Evolutionary conservation across 2,797 vertebrate genomes (phyloP).

Genomic region (Diplodus puntazzo): DNA sequence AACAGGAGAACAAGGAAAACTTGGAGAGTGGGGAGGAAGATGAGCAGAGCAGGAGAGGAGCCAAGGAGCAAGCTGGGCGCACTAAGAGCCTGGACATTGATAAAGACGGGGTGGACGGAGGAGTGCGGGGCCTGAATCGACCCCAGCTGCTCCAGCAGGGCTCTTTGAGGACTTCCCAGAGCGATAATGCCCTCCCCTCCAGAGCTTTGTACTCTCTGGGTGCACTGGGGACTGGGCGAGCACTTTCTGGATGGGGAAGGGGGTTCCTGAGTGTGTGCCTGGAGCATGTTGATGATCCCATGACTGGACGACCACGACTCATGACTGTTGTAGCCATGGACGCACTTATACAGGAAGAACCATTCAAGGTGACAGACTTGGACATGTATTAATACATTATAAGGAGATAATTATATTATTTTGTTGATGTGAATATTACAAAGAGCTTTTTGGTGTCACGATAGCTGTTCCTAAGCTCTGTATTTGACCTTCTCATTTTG

Average conservation of each 20-base stretch:
- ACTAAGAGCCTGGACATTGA: conserved; percentile 89
- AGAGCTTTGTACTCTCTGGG: conserved; percentile 68
- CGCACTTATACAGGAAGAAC: conserved; percentile 85
- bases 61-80: conserved; percentile 87
- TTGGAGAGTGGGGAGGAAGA: conserved; percentile 81
- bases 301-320: conserved; percentile 82
- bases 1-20: conserved; percentile 68
- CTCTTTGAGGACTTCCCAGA: conserved; percentile 86
- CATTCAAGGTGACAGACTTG: conserved; percentile 83
- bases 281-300: conserved; percentile 88
- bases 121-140: conserved; percentile 67
- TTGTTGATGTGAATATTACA: neutral
- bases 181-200: conserved; percentile 85
- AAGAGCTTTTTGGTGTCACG: neutral
- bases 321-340: conserved; percentile 92
- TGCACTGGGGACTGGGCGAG: conserved; percentile 75
- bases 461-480: neutral
- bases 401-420: neutral
- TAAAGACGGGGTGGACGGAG: conserved; percentile 79
- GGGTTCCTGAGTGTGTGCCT: conserved; percentile 88
- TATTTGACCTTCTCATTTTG: conserved; percentile 7
- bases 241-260: conserved; percentile 89
- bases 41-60: conserved; percentile 83
- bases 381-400: neutral
- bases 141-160: conserved; percentile 77